Base-by-base conservation (phyloP, 2,888 invertebrate species). In the Apantesis nais region DNA sequence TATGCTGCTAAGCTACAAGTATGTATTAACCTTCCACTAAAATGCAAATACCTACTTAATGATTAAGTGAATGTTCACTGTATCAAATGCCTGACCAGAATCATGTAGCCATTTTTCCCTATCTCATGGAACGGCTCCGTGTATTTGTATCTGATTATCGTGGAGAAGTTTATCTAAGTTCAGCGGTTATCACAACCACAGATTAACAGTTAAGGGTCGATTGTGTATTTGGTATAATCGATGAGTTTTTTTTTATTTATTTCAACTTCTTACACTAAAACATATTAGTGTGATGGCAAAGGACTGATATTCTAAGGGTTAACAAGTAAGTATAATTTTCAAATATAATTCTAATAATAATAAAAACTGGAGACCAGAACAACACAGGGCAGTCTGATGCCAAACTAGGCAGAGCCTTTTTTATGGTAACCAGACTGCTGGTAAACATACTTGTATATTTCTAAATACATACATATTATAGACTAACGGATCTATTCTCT, bases 91-190 rank as follows among this genome's bases (percentile, higher is more conserved):
- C 34, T 67, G 67, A 61, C 11, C 31, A 41, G 12, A 60, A 29
- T 61, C 67, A 67, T 67, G 60, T 67, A 60, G 41, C 60, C 44
- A 60, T 19, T 16, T 22, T 12, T 16, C 55, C 66, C 19, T 67
- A 67, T 60, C 67, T 44, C 67, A 67, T 41, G 67, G 60, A 8
- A 41, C 58, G 66, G 77, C 74, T 66, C 74, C 81, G 76, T 77
- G 80, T 62, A 70, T 31, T 63, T 63, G 37, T 83, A 86, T 87
- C 82, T 80, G 88, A 87, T 88, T 85, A 87, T 88, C 86, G 68
- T 64, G 66, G 68, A 64, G 34, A 52, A 80, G 71, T 82, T 86
- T 86, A 88, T 86, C 88, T 44, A 52, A 70, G 88, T 82, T 88
- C 85, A 86, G 70, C 60, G 72, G 76, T 77, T 85, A 87, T 86